These are phyloP conservation scores for Rhagoletis pomonella DNA, from an alignment of 1,140 invertebrate species.

Conservation along the genomic window DNA sequence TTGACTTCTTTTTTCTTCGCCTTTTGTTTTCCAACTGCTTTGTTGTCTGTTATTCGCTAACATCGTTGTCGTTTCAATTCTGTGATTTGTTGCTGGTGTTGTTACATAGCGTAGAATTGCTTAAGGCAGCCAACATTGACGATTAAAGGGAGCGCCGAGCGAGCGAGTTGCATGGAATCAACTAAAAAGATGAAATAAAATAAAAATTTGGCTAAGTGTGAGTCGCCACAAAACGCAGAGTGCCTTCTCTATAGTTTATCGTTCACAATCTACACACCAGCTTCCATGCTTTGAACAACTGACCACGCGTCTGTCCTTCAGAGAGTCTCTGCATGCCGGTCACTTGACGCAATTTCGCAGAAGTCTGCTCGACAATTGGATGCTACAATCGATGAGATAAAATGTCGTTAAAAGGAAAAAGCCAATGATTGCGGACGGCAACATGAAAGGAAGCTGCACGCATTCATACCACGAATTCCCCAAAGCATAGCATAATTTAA, in stretches of 20 bases:
- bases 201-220: background rate
- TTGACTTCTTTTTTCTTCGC: constrained; percentile 17
- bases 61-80: constrained; percentile 46
- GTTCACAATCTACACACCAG: background rate
- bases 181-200: too few species aligned
- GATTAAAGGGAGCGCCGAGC: background rate
- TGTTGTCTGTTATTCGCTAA: constrained; percentile 39
- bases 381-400: background rate
- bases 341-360: constrained; percentile 41
- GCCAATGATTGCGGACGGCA: background rate
- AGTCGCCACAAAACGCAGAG: background rate
- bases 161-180: background rate
- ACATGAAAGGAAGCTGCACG: constrained; percentile 29
- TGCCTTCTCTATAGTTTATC: background rate
- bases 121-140: background rate
- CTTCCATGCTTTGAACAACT: background rate
- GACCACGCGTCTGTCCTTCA: background rate
- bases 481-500: constrained; percentile 11
- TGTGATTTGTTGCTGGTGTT: constrained; percentile 35
- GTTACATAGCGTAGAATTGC: background rate
- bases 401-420: background rate
- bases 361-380: constrained; percentile 10
- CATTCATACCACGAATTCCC: constrained; percentile 25
- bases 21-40: constrained; percentile 31
- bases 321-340: background rate